Evolutionary conservation across 2,797 vertebrate species (phyloP).

Genomic region (Macroramphosus scolopax): DNA sequence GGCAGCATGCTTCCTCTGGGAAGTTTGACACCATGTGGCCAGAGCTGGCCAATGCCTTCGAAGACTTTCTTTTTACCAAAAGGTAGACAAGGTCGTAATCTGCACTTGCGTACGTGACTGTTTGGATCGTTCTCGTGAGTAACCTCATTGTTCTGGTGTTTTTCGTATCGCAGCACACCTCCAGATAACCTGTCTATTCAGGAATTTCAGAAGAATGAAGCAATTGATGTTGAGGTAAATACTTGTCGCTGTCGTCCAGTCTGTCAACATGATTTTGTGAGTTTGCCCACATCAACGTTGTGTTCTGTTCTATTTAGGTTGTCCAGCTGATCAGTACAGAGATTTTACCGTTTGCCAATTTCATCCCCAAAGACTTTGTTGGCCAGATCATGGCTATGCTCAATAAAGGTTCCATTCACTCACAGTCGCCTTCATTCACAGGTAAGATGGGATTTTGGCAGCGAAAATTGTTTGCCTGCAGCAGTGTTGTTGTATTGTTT

Average conservation of each 20-base stretch:
- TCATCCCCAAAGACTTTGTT: slow-evolving; percentile 99
- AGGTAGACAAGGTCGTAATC: slow-evolving; percentile 73
- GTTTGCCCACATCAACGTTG: not conserved
- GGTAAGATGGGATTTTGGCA: slow-evolving; percentile 71
- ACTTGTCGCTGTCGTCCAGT: not conserved
- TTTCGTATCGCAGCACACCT: slow-evolving; percentile 80
- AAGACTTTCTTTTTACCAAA: slow-evolving; percentile 99
- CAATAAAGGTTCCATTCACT: slow-evolving; percentile 98
- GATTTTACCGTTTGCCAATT: slow-evolving; percentile 97
- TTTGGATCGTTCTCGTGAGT: not conserved
- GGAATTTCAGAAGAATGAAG: slow-evolving; percentile 99
- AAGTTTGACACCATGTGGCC: slow-evolving; percentile 99
- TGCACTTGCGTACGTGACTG: not conserved
- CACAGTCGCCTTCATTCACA: slow-evolving; percentile 96
- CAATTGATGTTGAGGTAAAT: slow-evolving; percentile 93
- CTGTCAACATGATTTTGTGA: not conserved
- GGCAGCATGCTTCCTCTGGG: slow-evolving; percentile 93
- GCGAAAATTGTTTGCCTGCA: not conserved
- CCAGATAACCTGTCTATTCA: slow-evolving; percentile 98
- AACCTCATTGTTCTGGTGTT: not conserved
- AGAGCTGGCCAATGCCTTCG: slow-evolving; percentile 91
- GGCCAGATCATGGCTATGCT: slow-evolving; percentile 99
- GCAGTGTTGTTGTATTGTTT: not conserved
- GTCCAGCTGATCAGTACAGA: slow-evolving; percentile 98
- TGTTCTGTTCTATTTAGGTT: slow-evolving; percentile 76